These are phyloP conservation scores for Hormaphis cornu DNA, from an alignment of 1,140 invertebrate species.

Conservation along the genomic window DNA sequence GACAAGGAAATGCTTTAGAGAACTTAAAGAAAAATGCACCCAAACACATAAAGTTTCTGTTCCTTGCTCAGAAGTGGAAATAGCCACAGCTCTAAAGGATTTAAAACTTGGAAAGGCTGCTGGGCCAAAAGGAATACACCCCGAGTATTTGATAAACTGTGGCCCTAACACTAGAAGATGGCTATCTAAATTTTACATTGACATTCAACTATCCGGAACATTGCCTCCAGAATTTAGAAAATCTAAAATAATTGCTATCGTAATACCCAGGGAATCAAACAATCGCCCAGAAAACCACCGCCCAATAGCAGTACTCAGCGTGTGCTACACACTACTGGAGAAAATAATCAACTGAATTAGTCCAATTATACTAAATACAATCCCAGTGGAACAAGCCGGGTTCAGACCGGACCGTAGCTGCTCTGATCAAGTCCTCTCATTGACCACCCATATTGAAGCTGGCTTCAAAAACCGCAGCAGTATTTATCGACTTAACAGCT, in stretches of 20 bases:
- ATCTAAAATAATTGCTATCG: slow-evolving; percentile 28
- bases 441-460: slow-evolving; percentile 31
- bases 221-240: slow-evolving; percentile 32
- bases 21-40: neutral
- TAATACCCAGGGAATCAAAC: slow-evolving; percentile 33
- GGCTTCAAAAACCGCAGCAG: slow-evolving; percentile 28
- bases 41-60: neutral
- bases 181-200: slow-evolving; percentile 11
- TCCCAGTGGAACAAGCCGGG: slow-evolving; percentile 25
- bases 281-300: slow-evolving; percentile 28
- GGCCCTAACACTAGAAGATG: slow-evolving; percentile 13
- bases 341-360: slow-evolving; percentile 23
- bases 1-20: neutral
- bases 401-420: slow-evolving; percentile 28
- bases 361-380: neutral
- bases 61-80: neutral
- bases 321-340: slow-evolving; percentile 30
- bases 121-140: slow-evolving; percentile 3
- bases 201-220: neutral
- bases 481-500: slow-evolving; percentile 30
- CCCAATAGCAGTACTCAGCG: slow-evolving; percentile 31
- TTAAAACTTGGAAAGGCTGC: slow-evolving; percentile 11
- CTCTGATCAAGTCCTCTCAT: slow-evolving; percentile 24
- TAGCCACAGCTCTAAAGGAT: neutral
- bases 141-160: slow-evolving; percentile 9